phyloP scores from a whole-genome alignment of 2,113 vertebrate species.

The Elgaria multicarinata region DNA sequence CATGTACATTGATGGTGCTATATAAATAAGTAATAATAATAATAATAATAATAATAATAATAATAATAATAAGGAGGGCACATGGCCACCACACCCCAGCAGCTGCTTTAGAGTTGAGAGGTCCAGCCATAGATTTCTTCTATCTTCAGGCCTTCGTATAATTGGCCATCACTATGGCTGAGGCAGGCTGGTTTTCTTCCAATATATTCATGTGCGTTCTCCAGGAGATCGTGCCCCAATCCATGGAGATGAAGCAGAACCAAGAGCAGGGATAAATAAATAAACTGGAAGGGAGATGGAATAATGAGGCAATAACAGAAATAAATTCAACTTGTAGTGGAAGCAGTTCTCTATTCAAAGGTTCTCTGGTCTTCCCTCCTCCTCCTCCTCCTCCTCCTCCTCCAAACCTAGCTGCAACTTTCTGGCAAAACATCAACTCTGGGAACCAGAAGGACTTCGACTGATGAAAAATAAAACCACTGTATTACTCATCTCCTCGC shows the following conservation, averaged over 20 bases:
- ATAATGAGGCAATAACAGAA: no score
- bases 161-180: not conserved
- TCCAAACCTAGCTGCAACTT: not conserved
- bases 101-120: no score
- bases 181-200: not conserved
- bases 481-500: conserved; percentile 36
- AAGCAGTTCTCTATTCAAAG: not conserved
- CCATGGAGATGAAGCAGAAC: not conserved
- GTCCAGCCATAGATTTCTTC: not conserved
- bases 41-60: no score
- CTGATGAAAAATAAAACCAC: conserved; percentile 31
- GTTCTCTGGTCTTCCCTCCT: not conserved
- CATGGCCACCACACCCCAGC: no score
- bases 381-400: conserved; percentile 16
- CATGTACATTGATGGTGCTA: no score
- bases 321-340: not conserved
- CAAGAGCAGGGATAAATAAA: conserved; percentile 1
- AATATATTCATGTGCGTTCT: not conserved
- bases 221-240: not conserved
- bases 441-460: conserved; percentile 22
- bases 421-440: conserved; percentile 7
- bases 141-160: not conserved
- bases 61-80: no score
- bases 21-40: no score
- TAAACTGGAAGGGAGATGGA: not conserved